Base-by-base conservation (phyloP, 2,797 vertebrate species). In the Tachyglossus aculeatus region DNA sequence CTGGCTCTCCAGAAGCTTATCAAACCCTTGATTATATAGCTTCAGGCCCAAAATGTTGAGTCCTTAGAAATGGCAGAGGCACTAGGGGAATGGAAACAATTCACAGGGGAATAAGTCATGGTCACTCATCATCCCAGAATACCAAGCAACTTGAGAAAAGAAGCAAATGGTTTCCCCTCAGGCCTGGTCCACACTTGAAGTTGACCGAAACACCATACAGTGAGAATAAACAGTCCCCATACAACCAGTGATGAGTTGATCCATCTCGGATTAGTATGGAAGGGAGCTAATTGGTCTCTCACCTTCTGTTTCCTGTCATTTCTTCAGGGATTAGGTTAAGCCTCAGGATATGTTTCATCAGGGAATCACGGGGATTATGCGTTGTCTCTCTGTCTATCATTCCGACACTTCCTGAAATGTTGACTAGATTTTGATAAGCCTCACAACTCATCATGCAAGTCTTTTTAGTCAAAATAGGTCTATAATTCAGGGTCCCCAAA, bases 281-380 rank as follows among this genome's bases (percentile, higher is more conserved):
- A 88, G 71, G 77, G 80, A 71, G 71, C 80, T 91, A 90, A 90
- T 89, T 91, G 89, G 84, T 75, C 83, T 90, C 90, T 89, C 86
- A 82, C 82, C 85, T 90, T 88, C 82, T 85, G 91, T 91, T 88
- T 86, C 45, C 78, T 87, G 86, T 89, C 83, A 80, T 82, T 88
- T 73, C 81, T 83, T 87, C 56, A 80, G 76, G 84, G 85, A 90
- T 91, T 91, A 89, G 24, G 76, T 78, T 93, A 92, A 93, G 69
- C 78, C 63, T 83, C 67, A 48, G 69, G 82, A 55, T 90, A 80
- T 86, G 71, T 87, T 92, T 90, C 88, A 83, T 83, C 74, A 54
- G 75, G 58, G 75, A 87, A 89, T 83, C 80, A 68, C 4, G 0
- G 33, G 84, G 84, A 89, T 91, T 90, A 89, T n/a, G 75, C 58